phyloP scores from a whole-genome alignment of 2,888 invertebrate species.

The Diaperis boleti region DNA sequence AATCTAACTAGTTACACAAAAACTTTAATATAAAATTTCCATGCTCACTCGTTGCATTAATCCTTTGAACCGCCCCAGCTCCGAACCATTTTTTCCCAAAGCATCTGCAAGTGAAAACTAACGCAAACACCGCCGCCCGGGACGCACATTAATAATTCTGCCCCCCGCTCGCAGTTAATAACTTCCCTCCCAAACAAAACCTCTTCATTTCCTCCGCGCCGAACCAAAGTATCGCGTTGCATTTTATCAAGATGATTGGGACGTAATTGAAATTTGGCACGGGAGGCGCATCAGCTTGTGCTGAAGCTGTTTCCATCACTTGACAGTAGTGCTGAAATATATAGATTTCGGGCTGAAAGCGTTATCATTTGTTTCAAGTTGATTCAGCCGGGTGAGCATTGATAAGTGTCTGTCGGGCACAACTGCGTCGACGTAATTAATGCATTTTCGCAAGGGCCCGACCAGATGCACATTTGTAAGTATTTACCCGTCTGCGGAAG shows the following conservation, averaged over 20 bases:
- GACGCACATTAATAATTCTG: background rate
- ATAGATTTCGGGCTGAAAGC: slow-evolving; percentile 39
- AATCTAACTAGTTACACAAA: no score
- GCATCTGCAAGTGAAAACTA: background rate
- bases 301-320: slow-evolving; percentile 12
- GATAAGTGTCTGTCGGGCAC: slow-evolving; percentile 51
- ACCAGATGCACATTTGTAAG: no score
- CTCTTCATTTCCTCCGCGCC: background rate
- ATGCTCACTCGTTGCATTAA: no score
- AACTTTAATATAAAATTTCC: no score
- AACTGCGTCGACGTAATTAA: slow-evolving; percentile 50
- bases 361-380: slow-evolving; percentile 47
- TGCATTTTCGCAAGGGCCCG: slow-evolving; percentile 37
- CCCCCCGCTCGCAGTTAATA: background rate
- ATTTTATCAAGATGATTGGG: slow-evolving; percentile 16
- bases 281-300: slow-evolving; percentile 10
- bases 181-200: background rate
- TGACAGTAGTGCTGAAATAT: slow-evolving; percentile 38
- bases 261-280: slow-evolving; percentile 20
- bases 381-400: slow-evolving; percentile 42
- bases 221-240: background rate
- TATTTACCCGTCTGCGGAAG: no score
- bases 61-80: no score
- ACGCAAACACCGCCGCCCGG: background rate
- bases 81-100: no score